A percentile compares a stretch with the other conserved stretches of the same genome.
Conservation (phyloP, 2,113 vertebrate genomes). For the Chascanopsetta lugubris region DNA sequence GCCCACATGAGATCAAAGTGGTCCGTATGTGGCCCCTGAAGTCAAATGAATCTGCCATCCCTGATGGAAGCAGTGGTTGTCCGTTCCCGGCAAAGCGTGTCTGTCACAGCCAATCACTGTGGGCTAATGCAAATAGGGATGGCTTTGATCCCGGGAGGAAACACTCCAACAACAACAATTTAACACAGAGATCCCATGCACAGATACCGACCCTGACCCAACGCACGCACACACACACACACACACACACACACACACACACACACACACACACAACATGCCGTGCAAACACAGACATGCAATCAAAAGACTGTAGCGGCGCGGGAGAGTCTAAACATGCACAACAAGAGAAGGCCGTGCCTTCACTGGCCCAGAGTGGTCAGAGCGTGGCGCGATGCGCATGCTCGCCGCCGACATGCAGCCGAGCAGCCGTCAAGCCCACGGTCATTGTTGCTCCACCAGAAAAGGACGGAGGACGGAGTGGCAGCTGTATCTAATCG, state of each 20-base stretch:
- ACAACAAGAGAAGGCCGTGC: constrained; percentile 13
- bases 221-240: background rate
- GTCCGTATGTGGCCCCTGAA: no score
- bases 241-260: background rate
- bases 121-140: constrained; percentile 35
- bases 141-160: constrained; percentile 35
- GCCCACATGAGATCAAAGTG: no score
- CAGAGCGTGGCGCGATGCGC: constrained; percentile 15
- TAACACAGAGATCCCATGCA: background rate
- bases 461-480: constrained; percentile 63
- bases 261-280: constrained; percentile 14
- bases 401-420: constrained; percentile 65
- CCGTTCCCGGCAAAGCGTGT: constrained; percentile 50
- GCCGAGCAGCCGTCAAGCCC: constrained; percentile 54
- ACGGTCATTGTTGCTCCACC: constrained; percentile 61
- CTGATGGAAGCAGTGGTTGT: constrained; percentile 47
- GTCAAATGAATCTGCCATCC: no score
- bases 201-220: background rate
- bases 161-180: constrained; percentile 21
- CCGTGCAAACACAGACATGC: constrained; percentile 15
- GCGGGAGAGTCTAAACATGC: constrained; percentile 10
- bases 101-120: constrained; percentile 60
- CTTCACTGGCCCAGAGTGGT: constrained; percentile 21
- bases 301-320: constrained; percentile 2
- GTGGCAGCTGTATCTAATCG: constrained; percentile 84